Base-by-base conservation (phyloP, 2,797 vertebrate species). In the Gobio occitaniae region DNA sequence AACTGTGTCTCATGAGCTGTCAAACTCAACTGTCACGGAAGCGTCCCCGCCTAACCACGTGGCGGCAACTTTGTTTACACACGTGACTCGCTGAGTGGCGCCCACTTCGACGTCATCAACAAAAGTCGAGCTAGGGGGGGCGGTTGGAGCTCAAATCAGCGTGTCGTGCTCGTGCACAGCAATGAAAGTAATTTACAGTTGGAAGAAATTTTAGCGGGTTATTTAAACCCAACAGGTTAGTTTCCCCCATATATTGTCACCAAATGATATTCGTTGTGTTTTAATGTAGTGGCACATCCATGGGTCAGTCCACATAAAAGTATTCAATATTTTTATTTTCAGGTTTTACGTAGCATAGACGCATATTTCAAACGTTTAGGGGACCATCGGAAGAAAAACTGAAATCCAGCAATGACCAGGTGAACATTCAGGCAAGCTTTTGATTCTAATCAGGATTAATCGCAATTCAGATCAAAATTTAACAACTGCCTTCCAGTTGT, bases 61-160 rank as follows among this genome's bases (percentile, higher is more conserved):
- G 90, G 83, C 80, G 78, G 38, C 59, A 82, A 78, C 80, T 61
- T 71, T 91, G 89, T 91, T 91, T 90, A 89, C 89, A 84, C 87
- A 90, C 50, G 89, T 87, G 90, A 89, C 87, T 44, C 32, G 2
- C 3, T 19, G 17, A 74, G 70, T 70, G 66, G 82, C 87, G 76
- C 86, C 84, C 41, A 9, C 38, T 84, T 71, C 41, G n/a, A 79
- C 77, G 61, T 65, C 59, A 66, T 66, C 25, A 48, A 9, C 15
- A n/a, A 65, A 61, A 61, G 21, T 52, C 32, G 48, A n/a, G 52
- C 32, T 66, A 21, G 19, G 29, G 21, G 32, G 32, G 32, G 32
- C 38, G 70, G 66, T 48, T 44, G 25, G 15, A 25, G 16, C 29
- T 4, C 29, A 2, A 21, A 19, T 21, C 72, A 19, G 16, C 25